phyloP scores from a whole-genome alignment of 2,888 invertebrate genomes.

The Nasonovia ribisnigri region DNA sequence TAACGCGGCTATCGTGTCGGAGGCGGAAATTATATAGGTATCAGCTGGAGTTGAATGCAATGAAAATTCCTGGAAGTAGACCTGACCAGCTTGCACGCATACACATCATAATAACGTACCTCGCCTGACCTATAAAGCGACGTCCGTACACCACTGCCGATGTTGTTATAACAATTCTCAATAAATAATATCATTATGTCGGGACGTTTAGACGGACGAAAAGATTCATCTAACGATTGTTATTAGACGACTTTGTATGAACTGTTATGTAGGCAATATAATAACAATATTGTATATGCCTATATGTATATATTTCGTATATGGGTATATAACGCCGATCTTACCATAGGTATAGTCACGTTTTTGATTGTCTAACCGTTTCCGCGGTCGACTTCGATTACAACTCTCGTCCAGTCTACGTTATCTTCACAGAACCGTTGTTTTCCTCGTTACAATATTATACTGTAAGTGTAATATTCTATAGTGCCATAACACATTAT shows the following conservation, averaged over 20 bases:
- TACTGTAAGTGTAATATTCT: not conserved
- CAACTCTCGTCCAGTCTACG: not conserved
- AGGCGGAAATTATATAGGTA: constrained; percentile 1
- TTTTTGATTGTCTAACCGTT: not conserved
- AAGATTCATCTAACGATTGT: not conserved
- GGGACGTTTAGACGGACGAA: not conserved
- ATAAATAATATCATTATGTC: not conserved
- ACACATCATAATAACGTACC: not conserved
- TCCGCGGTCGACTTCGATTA: not conserved
- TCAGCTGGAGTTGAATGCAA: not conserved
- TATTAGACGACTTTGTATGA: not conserved
- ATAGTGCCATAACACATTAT: no score
- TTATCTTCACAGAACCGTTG: not conserved
- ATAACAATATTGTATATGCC: not conserved
- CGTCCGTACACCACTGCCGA: not conserved
- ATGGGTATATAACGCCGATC: not conserved
- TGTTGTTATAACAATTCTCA: not conserved
- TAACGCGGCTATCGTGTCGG: not conserved
- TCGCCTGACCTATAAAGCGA: not conserved
- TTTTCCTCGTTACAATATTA: not conserved
- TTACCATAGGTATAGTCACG: not conserved
- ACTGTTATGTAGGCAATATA: not conserved
- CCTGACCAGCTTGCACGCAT: not conserved
- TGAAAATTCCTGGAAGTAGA: not conserved
- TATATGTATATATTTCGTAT: not conserved